Percentiles rank a stretch among this genome's conserved stretches.
These are phyloP conservation scores for Orchestes rusci DNA, from an alignment of 2,888 invertebrate species.

Conservation along the genomic window DNA sequence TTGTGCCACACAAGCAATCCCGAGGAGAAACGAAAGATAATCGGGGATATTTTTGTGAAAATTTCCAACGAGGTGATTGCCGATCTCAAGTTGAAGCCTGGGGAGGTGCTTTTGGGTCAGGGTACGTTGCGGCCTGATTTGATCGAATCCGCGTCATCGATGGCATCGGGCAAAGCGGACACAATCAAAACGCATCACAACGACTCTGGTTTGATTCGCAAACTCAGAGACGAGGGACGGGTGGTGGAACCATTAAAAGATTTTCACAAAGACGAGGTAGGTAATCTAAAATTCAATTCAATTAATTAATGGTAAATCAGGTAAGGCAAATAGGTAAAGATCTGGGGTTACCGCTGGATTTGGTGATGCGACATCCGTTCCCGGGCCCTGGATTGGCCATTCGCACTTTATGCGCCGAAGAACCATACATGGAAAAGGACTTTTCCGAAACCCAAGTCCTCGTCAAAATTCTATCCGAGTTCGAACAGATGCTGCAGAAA, in stretches of 20 bases:
- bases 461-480: slow-evolving; percentile 91
- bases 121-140: slow-evolving; percentile 95
- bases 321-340: slow-evolving; percentile 79
- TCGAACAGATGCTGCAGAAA: slow-evolving; percentile 83
- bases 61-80: slow-evolving; percentile 85
- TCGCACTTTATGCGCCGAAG: slow-evolving; percentile 90
- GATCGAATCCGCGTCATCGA: slow-evolving; percentile 90
- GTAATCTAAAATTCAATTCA: too few species aligned
- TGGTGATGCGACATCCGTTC: slow-evolving; percentile 95
- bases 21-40: slow-evolving; percentile 96
- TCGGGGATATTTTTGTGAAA: slow-evolving; percentile 97
- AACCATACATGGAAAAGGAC: slow-evolving; percentile 89
- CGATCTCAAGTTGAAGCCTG: slow-evolving; percentile 81
- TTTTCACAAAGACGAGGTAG: slow-evolving; percentile 95
- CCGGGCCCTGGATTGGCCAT: slow-evolving; percentile 98
- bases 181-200: slow-evolving; percentile 99
- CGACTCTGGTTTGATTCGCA: slow-evolving; percentile 89
- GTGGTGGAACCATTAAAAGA: slow-evolving; percentile 98
- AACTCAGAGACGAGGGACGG: slow-evolving; percentile 64
- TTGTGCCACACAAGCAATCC: slow-evolving; percentile 83
- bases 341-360: slow-evolving; percentile 75
- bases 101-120: slow-evolving; percentile 87
- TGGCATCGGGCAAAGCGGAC: slow-evolving; percentile 81
- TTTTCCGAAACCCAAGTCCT: slow-evolving; percentile 94
- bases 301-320: slow-evolving; percentile 10